phyloP scores from a whole-genome alignment of 2,113 vertebrate species.

The Panurus biarmicus region DNA sequence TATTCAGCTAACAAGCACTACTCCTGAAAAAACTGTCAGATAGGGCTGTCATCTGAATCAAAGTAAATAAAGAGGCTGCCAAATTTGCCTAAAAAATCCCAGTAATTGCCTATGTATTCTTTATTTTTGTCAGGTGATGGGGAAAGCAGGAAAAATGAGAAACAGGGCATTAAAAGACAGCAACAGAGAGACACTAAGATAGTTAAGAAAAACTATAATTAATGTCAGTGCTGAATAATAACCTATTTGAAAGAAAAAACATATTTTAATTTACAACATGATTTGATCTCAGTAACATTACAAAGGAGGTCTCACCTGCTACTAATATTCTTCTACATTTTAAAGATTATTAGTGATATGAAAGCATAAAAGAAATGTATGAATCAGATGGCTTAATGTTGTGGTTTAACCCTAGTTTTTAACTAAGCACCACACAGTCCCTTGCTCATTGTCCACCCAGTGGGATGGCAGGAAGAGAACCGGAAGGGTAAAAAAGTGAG shows the following conservation, averaged over 20 bases:
- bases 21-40: slow-evolving; percentile 16
- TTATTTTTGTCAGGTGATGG: not conserved
- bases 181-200: not conserved
- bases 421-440: not conserved
- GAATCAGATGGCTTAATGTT: not conserved
- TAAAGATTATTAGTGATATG: not conserved
- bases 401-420: not conserved
- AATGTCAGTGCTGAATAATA: slow-evolving; percentile 1
- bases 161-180: not conserved
- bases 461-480: not conserved
- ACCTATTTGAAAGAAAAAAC: slow-evolving; percentile 3
- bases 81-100: slow-evolving; percentile 11
- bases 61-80: slow-evolving; percentile 24
- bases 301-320: not conserved
- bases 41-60: not conserved
- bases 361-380: not conserved
- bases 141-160: not conserved
- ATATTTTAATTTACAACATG: not conserved
- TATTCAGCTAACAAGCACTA: slow-evolving; percentile 7
- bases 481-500: not conserved
- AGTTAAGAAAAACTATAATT: slow-evolving; percentile 16
- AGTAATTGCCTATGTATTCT: not conserved
- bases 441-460: not conserved
- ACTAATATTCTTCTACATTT: not conserved
- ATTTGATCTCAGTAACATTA: not conserved